These are phyloP conservation scores for Halcyon leucocephala DNA, from an alignment of 2,797 vertebrate species.

Conservation along the genomic window DNA sequence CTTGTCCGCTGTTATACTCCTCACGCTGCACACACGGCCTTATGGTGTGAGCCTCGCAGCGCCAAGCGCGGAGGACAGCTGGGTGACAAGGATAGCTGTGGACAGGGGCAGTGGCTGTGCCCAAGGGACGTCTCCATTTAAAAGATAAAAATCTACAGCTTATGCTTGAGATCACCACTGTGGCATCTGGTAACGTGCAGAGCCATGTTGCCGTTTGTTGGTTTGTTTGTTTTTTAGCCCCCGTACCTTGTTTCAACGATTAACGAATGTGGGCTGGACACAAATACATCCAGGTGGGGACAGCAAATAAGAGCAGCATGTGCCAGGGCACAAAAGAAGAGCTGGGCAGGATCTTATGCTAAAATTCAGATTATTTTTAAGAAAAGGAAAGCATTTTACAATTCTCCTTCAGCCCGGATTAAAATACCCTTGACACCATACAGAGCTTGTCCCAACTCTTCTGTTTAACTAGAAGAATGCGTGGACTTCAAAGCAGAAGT, in stretches of 20 bases:
- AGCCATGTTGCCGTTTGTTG: neutral
- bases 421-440: neutral
- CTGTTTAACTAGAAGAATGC: neutral
- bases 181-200: neutral
- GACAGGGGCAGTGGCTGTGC: constrained; percentile 67
- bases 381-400: neutral
- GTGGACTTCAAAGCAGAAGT: neutral
- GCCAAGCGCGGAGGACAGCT: neutral
- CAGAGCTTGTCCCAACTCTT: neutral
- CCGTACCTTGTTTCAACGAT: neutral
- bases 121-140: constrained; percentile 56
- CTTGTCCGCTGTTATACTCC: constrained; percentile 60
- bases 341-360: neutral
- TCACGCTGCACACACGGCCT: constrained; percentile 7
- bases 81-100: constrained; percentile 69
- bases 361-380: neutral
- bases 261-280: neutral
- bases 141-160: constrained; percentile 69
- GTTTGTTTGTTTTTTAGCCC: neutral
- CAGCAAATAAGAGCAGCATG: neutral
- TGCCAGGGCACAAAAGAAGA: neutral
- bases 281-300: neutral
- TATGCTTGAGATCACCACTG: constrained; percentile 60
- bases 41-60: constrained; percentile 60
- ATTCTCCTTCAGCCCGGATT: neutral